Evolutionary conservation across 2,797 vertebrate species (phyloP).

Genomic region (Hippocampus kuda): DNA sequence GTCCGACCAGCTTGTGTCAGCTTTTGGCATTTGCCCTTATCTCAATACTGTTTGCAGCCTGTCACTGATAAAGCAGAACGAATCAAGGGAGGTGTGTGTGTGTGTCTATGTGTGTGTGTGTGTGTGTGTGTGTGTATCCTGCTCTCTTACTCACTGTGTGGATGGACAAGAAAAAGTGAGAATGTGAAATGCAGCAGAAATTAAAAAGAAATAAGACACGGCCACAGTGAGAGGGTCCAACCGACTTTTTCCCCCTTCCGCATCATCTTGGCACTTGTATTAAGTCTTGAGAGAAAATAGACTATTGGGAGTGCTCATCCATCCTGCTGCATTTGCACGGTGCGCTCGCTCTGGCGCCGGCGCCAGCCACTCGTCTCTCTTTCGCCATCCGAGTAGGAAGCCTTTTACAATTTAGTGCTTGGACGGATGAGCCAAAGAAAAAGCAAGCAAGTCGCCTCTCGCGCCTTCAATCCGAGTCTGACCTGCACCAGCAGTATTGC

Average conservation of each 20-base stretch:
- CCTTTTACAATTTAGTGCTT: conserved; percentile 40
- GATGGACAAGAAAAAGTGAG: conserved; percentile 18
- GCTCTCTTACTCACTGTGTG: too few species aligned
- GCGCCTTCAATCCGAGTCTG: conserved; percentile 50
- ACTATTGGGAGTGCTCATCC: conserved; percentile 15
- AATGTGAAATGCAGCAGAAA: conserved; percentile 12
- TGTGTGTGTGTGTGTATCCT: background rate
- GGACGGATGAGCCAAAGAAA: conserved; percentile 46
- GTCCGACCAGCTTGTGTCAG: conserved; percentile 59
- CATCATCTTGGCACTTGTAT: conserved; percentile 18
- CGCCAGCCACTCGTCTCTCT: conserved; percentile 19
- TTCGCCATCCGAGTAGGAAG: conserved; percentile 20
- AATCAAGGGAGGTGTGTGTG: conserved; percentile 15
- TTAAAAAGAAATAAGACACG: conserved; percentile 22
- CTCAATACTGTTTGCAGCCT: conserved; percentile 56
- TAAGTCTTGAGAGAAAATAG: conserved; percentile 21
- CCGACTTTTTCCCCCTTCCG: conserved; percentile 9
- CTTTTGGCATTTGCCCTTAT: conserved; percentile 53
- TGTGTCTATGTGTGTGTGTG: conserved; percentile 18
- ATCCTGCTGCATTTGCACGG: conserved; percentile 13
- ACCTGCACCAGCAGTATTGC: conserved; percentile 65
- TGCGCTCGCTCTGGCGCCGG: background rate
- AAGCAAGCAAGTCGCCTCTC: conserved; percentile 37
- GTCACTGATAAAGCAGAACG: conserved; percentile 57
- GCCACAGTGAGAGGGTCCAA: conserved; percentile 20